These are phyloP conservation scores for Albula goreensis DNA, from an alignment of 2,113 vertebrate species.

Conservation along the genomic window DNA sequence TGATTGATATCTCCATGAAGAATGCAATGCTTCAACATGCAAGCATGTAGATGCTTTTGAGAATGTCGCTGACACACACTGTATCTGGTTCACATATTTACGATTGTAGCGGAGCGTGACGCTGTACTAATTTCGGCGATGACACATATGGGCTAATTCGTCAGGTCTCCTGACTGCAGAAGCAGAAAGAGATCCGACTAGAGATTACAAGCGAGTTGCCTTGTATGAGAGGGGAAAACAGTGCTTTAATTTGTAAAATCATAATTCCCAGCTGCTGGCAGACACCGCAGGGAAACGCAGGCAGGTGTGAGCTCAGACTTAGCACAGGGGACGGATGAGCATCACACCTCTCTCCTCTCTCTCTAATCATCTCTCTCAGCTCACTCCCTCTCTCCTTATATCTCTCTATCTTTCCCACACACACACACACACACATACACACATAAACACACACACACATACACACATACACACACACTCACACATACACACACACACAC, in stretches of 20 bases:
- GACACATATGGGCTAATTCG: conserved; percentile 33
- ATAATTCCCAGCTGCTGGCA: not conserved
- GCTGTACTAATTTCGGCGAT: conserved; percentile 42
- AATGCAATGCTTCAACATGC: no score
- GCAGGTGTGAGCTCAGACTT: not conserved
- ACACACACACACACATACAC: no score
- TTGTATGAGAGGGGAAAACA: not conserved
- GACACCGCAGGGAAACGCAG: not conserved
- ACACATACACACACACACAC: no score
- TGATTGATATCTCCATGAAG: no score
- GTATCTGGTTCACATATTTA: conserved; percentile 28
- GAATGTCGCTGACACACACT: not conserved
- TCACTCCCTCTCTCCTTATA: not conserved
- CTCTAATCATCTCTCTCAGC: not conserved
- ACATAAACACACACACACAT: no score
- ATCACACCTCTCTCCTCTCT: not conserved
- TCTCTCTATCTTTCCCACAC: no score
- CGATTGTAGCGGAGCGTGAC: conserved; percentile 44
- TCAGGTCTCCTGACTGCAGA: conserved; percentile 9
- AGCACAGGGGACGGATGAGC: not conserved
- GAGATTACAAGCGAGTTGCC: not conserved
- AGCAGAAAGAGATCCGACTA: conserved; percentile 15
- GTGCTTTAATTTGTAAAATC: not conserved
- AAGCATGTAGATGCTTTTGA: no score
- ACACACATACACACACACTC: no score